A percentile compares a stretch with the other conserved stretches of the same genome.
These are phyloP conservation scores for Rhimphoctona megacephalus DNA, from an alignment of 2,888 invertebrate genomes.

Conservation along the genomic window DNA sequence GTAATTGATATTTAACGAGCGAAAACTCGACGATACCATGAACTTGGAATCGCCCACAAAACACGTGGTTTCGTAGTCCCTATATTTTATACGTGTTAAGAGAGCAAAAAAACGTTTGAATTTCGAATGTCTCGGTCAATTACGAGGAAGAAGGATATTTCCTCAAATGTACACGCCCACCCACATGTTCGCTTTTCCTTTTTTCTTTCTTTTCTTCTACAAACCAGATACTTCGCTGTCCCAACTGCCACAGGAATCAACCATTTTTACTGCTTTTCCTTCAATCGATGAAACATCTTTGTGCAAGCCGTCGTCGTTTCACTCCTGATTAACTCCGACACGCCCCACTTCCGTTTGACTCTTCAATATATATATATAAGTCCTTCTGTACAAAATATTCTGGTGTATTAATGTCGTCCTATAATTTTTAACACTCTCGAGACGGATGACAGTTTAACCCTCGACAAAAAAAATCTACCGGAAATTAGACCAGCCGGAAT, in stretches of 20 bases:
- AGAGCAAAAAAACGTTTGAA: neutral
- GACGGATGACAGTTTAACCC: constrained; percentile 34
- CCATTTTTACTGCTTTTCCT: constrained; percentile 35
- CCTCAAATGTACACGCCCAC: constrained; percentile 41
- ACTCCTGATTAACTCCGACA: constrained; percentile 69
- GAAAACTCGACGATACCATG: neutral
- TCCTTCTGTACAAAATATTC: neutral
- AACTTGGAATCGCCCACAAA: neutral
- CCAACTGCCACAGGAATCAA: constrained; percentile 30
- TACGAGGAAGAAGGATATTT: constrained; percentile 63
- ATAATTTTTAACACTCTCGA: constrained; percentile 40
- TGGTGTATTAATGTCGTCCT: neutral
- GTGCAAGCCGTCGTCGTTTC: constrained; percentile 56
- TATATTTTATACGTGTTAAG: neutral
- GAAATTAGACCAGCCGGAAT: constrained; percentile 35
- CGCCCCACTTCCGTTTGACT: constrained; percentile 63
- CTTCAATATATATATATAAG: neutral
- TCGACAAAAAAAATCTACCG: constrained; percentile 30
- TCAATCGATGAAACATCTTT: constrained; percentile 40
- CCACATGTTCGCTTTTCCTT: constrained; percentile 51
- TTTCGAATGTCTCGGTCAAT: constrained; percentile 58
- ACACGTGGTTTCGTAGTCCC: constrained; percentile 47
- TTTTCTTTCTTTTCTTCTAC: neutral
- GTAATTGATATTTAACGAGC: constrained; percentile 66
- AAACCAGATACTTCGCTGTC: neutral